Conservation (phyloP, 2,797 vertebrate genomes). For the Sebastolobus alascanus region DNA sequence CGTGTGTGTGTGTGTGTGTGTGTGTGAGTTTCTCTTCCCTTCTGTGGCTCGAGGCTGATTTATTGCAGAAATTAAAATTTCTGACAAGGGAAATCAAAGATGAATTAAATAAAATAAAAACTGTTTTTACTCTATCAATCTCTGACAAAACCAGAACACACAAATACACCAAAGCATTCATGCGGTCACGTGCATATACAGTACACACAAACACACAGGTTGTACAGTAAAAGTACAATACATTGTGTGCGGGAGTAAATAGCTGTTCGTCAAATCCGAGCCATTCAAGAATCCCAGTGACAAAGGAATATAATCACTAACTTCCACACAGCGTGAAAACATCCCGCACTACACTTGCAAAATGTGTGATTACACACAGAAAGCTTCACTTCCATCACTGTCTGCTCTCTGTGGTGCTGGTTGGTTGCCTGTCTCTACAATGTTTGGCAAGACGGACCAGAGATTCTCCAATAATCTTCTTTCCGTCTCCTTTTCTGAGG, state of each 20-base stretch:
- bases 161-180: slow-evolving; percentile 37
- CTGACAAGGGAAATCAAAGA: slow-evolving; percentile 79
- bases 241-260: slow-evolving; percentile 16
- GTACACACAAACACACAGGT: neutral
- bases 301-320: slow-evolving; percentile 1
- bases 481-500: neutral
- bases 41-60: slow-evolving; percentile 70
- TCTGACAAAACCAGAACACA: slow-evolving; percentile 62
- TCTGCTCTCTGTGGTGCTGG: neutral
- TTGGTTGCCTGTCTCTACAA: neutral
- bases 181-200: slow-evolving; percentile 24
- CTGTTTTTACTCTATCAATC: slow-evolving; percentile 69
- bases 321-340: slow-evolving; percentile 9
- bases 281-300: slow-evolving; percentile 15
- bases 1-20: neutral
- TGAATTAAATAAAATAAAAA: slow-evolving; percentile 72
- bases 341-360: neutral
- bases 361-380: slow-evolving; percentile 4
- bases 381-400: neutral
- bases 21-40: slow-evolving; percentile 29
- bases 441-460: neutral
- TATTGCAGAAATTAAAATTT: slow-evolving; percentile 76
- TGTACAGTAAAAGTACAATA: slow-evolving; percentile 3
- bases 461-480: neutral
- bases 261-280: slow-evolving; percentile 25